Base-by-base conservation (phyloP, 2,888 invertebrate genomes). In the Sminthurides aquaticus region DNA sequence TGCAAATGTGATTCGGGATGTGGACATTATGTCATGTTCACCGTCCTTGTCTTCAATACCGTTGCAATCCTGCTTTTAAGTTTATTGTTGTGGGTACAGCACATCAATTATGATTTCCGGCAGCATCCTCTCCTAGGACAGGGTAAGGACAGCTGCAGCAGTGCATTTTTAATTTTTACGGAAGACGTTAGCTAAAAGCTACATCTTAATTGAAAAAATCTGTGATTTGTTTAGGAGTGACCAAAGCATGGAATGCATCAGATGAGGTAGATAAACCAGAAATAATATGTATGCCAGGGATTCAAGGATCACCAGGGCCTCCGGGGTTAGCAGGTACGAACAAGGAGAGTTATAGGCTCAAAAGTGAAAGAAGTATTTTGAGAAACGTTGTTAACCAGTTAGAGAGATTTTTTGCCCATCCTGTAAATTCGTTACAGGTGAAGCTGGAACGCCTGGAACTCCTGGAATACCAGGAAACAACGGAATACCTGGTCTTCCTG, bases 1-100 rank as follows among this genome's bases (percentile, higher is more conserved):
- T 15, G 52, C 18, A 28, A 67, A 64, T 58, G 61, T 20, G 5
- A 15, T 5, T 52, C 52, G 5, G 52, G 5, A 20, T 52, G 52
- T 52, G 52, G 52, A 22, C 18, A 52, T 52, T 52, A 52, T 22
- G 22, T 20, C 18, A 52, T 52, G 20, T 52, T 52, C 20, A 20
- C 20, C 3, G 22, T 20, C 18, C 20, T 52, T 15, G 20, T 52
- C 20, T 20, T 52, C 3, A 52, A 52, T 20, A 20, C 52, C 5
- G 8, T 52, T 5, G 52, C 20, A 5, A 20, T 52, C 52, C 11
- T 52, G 11, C 20, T 52, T 5, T 20, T 52, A 18, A 22, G 20
- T 22, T 15, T 5, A 20, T 20, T 52, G 8, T 22, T 52, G 18
- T 52, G 52, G 52, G 52, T 52, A 8, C 18, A 15, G 18, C 20